These are phyloP conservation scores for Onthophagus sagittarius DNA, from an alignment of 2,888 invertebrate genomes.

Conservation along the genomic window DNA sequence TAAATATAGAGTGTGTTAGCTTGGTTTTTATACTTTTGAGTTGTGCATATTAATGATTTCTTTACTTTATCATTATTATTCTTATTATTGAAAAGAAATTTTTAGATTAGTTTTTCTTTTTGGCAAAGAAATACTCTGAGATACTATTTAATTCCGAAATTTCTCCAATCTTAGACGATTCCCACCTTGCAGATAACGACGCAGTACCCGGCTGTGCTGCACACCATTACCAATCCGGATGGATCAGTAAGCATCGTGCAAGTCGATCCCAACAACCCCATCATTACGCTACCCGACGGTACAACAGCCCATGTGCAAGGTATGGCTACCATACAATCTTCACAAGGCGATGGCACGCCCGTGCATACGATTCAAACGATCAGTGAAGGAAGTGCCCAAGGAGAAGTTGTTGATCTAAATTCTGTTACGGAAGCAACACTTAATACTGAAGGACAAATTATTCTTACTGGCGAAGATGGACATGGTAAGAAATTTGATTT, in stretches of 20 bases:
- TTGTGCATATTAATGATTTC: constrained; percentile 16
- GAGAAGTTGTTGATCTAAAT: constrained; percentile 83
- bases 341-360: constrained; percentile 58
- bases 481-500: constrained; percentile 76
- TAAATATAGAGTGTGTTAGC: constrained; percentile 39
- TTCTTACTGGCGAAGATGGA: constrained; percentile 91
- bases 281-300: constrained; percentile 92
- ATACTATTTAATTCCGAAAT: constrained; percentile 8
- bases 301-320: constrained; percentile 92
- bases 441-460: constrained; percentile 90
- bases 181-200: constrained; percentile 51
- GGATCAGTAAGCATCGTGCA: constrained; percentile 95
- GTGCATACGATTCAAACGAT: constrained; percentile 68
- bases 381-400: constrained; percentile 71
- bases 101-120: not conserved
- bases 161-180: constrained; percentile 11
- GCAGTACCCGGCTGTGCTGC: constrained; percentile 86
- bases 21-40: constrained; percentile 43
- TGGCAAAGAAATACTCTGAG: not conserved
- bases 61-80: constrained; percentile 5
- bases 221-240: constrained; percentile 95
- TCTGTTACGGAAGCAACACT: constrained; percentile 86
- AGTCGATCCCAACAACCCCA: constrained; percentile 89
- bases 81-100: not conserved
- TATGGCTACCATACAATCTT: constrained; percentile 66